A percentile compares a stretch with the other conserved stretches of the same genome.
phyloP scores from a whole-genome alignment of 2,888 invertebrate genomes.

The Ophonus ardosiacus region DNA sequence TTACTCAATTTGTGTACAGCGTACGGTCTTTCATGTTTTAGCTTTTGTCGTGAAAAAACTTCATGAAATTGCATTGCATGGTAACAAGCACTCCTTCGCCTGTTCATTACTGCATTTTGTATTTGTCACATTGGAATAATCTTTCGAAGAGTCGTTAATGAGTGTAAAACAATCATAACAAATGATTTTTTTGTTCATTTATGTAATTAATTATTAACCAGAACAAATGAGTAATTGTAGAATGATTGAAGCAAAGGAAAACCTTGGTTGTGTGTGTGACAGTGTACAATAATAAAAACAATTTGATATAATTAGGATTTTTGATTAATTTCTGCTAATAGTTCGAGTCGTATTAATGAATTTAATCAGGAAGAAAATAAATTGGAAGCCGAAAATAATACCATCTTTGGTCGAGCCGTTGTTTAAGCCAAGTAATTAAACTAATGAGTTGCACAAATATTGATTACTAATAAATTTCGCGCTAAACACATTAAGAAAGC shows the following conservation, averaged over 20 bases:
- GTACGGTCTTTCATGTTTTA: constrained; percentile 9
- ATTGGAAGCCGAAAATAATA: constrained; percentile 47
- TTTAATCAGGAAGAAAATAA: constrained; percentile 48
- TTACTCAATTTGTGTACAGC: not conserved
- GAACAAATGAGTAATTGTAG: not conserved
- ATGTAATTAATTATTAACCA: not conserved
- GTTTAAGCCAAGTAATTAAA: constrained; percentile 44
- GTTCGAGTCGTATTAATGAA: constrained; percentile 21
- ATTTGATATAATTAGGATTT: not conserved
- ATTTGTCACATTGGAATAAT: not conserved
- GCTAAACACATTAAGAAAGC: constrained; percentile 18
- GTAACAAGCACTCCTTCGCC: not conserved
- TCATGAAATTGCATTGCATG: constrained; percentile 2
- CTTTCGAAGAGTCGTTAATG: not conserved
- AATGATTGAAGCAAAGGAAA: not conserved
- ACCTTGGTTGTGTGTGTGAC: not conserved
- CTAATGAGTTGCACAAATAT: constrained; percentile 52
- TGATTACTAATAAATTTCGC: constrained; percentile 24
- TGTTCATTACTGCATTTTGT: not conserved
- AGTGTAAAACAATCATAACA: not conserved
- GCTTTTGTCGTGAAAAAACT: constrained; percentile 23
- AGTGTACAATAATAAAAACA: constrained; percentile 2
- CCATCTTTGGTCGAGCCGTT: constrained; percentile 9
- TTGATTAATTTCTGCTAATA: constrained; percentile 3
- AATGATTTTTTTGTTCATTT: not conserved